Conservation (phyloP, 1,140 invertebrate genomes). For the Drosophila bocki region DNA sequence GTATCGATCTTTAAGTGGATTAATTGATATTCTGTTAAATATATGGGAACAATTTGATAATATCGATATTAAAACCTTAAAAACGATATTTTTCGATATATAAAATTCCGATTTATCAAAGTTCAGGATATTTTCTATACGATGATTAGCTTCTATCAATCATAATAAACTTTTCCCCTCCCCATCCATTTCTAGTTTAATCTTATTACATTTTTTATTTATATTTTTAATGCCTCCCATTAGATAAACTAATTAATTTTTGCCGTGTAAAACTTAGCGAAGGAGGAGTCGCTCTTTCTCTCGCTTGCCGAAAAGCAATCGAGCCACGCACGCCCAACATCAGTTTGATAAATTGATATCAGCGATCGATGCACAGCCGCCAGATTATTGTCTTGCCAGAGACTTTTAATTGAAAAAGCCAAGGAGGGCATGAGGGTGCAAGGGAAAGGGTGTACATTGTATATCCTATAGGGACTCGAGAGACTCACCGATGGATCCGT, state of each 20-base stretch:
- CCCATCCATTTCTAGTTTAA: no score
- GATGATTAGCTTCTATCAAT: no score
- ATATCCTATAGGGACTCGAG: background rate
- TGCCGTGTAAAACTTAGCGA: slow-evolving; percentile 3
- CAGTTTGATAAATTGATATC: slow-evolving; percentile 84
- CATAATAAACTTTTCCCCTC: no score
- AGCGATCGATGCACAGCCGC: slow-evolving; percentile 69
- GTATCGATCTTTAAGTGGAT: no score
- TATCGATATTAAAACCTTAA: no score
- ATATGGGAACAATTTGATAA: no score
- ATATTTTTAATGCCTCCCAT: background rate
- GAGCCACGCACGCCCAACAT: slow-evolving; percentile 81
- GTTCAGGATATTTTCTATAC: no score
- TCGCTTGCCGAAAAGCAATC: slow-evolving; percentile 76
- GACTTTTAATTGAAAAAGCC: slow-evolving; percentile 79
- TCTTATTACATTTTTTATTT: background rate
- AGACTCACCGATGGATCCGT: slow-evolving; percentile 83
- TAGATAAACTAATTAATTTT: slow-evolving; percentile 8
- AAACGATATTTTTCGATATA: no score
- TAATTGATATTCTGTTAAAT: no score
- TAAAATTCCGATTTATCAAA: no score
- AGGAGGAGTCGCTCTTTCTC: slow-evolving; percentile 29
- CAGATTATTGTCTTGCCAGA: slow-evolving; percentile 71
- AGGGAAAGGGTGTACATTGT: background rate
- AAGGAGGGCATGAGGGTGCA: slow-evolving; percentile 7